Evolutionary conservation across 2,797 vertebrate species (phyloP), one percentile per base, ranked within the genome.

Genomic region (Chaetodon trifasciatus): DNA sequence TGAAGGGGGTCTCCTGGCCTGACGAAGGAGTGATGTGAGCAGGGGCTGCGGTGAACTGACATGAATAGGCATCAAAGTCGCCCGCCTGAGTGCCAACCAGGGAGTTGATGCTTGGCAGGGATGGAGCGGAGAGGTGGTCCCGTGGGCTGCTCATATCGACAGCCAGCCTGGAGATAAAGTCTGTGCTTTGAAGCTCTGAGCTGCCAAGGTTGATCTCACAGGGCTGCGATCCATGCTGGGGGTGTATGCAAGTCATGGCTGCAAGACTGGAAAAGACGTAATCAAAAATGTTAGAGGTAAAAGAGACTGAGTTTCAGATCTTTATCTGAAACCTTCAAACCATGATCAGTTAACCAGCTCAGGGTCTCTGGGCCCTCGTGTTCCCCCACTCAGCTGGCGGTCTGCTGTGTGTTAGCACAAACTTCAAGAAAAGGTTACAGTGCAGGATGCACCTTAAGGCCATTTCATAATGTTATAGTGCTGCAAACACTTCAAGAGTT

Each of bases 191-290:
- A 88, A 96, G 91, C 70, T 98, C 97, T 0, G 93, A 81, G 68
- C 89, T 92, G 92, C 95, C 94, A 7, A 91, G 62, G 84, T 72
- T 84, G 92, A 94, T 96, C 76, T 98, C 97, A 56, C 94, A 96
- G 79, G 95, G 86, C 89, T 93, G 93, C 79, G 96, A 93, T 92
- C 96, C 95, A 94, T 96, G 96, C 85, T 97, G 97, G 12, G 97
- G 95, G 95, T 98, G 97, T 86, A 98, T 96, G 95, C 97, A 98
- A 95, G 97, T 98, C 98, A 99, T 99, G 93, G 95, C 97, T 98
- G 91, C 77, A 74, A 81, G 56, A 64, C 79, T 88, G 83, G 35
- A 81, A 80, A 56, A 86, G 23, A 89, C 50, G 67, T 23, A 86
- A 79, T 74, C 78, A 63, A 79, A 73, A 83, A 70, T 28, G 73